Evolutionary conservation across 2,113 vertebrate genomes (phyloP), one percentile per base, ranked within the genome.

Genomic region (Pipa parva): DNA sequence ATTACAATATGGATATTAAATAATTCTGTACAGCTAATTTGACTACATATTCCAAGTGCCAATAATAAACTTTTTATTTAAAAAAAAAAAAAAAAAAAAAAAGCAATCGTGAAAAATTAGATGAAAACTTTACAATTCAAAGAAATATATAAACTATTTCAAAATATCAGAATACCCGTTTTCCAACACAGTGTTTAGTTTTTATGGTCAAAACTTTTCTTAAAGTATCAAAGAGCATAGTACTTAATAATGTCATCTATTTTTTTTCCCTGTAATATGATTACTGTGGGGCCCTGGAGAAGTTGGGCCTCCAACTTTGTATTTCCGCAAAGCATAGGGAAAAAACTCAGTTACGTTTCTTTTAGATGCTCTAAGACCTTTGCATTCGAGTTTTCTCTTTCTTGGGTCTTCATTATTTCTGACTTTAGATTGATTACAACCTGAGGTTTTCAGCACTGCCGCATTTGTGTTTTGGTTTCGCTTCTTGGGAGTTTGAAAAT

Each of bases 91-190:
- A n/a, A n/a, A 31, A 31, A 31, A 6, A 31, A 6, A 31, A 31
- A 31, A 31, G 5, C 29, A 31, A 5, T 5, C 9, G 24, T 27
- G 26, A 26, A n/a, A 29, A 29, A 31, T 29, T 18, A 55, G 25
- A 2, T 6, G n/a, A 55, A 12, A n/a, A n/a, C 8, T 55, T 7
- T 29, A 11, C n/a, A 55, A 29, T 55, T 55, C 15, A n/a, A 49
- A 59, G 12, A 68, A 42, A 4, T 52, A 60, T 49, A 46, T 45
- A 70, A 67, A 10, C 5, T 33, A 36, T 51, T 7, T 17, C 39
- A 68, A 60, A 59, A 59, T 27, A 50, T 24, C 42, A 60, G n/a
- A 39, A 28, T 61, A 70, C 66, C 66, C 66, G 66, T 70, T 70
- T 59, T 70, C 20, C 49, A 61, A 69, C 31, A 60, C 57, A 61